Conservation (phyloP, 2,888 invertebrate species). For the Bedellia somnulentella region DNA sequence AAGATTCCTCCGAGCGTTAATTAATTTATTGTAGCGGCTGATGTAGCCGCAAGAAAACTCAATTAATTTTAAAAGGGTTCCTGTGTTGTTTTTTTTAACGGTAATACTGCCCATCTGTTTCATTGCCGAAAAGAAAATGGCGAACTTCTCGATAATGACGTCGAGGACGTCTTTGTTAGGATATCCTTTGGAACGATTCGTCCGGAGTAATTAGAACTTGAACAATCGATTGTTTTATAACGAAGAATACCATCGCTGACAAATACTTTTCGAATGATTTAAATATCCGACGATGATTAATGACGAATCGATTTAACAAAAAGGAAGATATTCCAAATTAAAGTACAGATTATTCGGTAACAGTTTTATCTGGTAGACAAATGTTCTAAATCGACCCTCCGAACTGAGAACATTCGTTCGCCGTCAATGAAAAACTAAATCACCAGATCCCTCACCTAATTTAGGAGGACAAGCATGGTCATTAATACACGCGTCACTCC, state of each 20-base stretch:
- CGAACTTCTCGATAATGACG: slow-evolving; percentile 36
- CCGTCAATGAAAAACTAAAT: slow-evolving; percentile 52
- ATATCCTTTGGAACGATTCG: slow-evolving; percentile 29
- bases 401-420: slow-evolving; percentile 17
- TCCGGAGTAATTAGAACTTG: slow-evolving; percentile 46
- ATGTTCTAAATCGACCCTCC: slow-evolving; percentile 6
- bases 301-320: background rate
- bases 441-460: slow-evolving; percentile 55
- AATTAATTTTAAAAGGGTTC: slow-evolving; percentile 63
- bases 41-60: slow-evolving; percentile 60
- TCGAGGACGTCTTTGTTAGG: slow-evolving; percentile 30
- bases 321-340: background rate
- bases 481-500: slow-evolving; percentile 59
- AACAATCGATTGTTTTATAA: slow-evolving; percentile 27
- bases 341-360: background rate
- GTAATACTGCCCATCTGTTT: slow-evolving; percentile 27
- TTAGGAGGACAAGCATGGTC: slow-evolving; percentile 57
- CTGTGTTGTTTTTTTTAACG: slow-evolving; percentile 52
- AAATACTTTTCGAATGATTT: background rate
- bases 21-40: slow-evolving; percentile 56
- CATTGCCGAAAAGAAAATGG: slow-evolving; percentile 32
- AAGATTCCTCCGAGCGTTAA: slow-evolving; percentile 57
- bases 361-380: slow-evolving; percentile 1
- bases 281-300: background rate
- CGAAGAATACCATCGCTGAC: slow-evolving; percentile 11